Base-by-base conservation (phyloP, 2,888 invertebrate genomes). In the Eudasyphora cyanicolor region DNA sequence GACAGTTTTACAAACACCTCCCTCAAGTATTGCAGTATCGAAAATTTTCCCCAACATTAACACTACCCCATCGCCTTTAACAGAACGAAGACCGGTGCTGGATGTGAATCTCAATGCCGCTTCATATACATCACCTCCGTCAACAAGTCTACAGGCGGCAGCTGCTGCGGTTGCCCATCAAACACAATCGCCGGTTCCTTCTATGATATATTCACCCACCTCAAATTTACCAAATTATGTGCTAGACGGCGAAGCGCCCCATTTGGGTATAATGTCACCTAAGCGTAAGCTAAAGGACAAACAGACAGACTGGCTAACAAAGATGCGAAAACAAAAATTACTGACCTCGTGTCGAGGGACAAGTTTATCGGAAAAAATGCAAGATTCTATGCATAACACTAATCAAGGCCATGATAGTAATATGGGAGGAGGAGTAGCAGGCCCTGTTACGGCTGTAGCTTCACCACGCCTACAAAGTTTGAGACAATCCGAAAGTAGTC, bases 211-310 rank as follows among this genome's bases (percentile, higher is more conserved):
- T 67, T 94, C 95, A 0, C 95, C 96, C 0, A 95, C 95, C 0
- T 93, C 93, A 17, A 95, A 96, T 89, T 90, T 97, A 82, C 97
- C 97, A 0, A 95, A 97, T 92, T 97, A 94, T 87, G 96, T 96
- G 0, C 86, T 95, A 14, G 95, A 95, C 87, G 97, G 97, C 0
- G 95, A 95, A 45, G 96, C 96, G 0, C 97, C 97, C 0, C 96
- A 96, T 90, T 89, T 96, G 73, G 92, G 94, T 49, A 88, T 91
- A 8, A 94, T 94, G 93, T 96, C 96, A 0, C 96, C 96, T 0
- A 94, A 93, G 35, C 95, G 95, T 82, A 93, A 93, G 85, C 93
- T 93, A 35, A 94, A 93, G 83, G 94, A 94, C 70, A 94, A 95
- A 85, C 93, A 95, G 0, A n/a, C n/a, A n/a, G 95, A 96, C 90